Evolutionary conservation across 1,140 invertebrate species (phyloP).

Genomic region (Arion vulgaris): DNA sequence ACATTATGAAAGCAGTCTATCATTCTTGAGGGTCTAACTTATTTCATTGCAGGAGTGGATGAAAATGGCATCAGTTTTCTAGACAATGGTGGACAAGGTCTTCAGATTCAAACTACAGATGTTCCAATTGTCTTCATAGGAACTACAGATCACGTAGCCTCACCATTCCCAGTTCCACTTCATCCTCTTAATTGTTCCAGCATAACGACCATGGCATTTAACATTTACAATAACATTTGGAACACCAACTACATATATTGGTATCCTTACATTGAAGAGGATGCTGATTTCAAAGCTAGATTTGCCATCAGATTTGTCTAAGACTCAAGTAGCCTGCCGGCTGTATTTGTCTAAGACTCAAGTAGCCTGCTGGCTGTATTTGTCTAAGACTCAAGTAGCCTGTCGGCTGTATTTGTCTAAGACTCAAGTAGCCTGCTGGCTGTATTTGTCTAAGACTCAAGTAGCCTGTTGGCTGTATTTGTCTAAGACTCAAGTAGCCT

Average conservation of each 20-base stretch:
- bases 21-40: too few species aligned
- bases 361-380: too few species aligned
- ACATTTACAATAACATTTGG: slow-evolving; percentile 69
- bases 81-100: slow-evolving; percentile 39
- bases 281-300: slow-evolving; percentile 55
- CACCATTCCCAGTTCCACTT: slow-evolving; percentile 65
- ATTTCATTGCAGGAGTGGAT: slow-evolving; percentile 52
- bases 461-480: too few species aligned
- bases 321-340: too few species aligned
- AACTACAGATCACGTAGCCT: slow-evolving; percentile 46
- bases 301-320: slow-evolving; percentile 45
- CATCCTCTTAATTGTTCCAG: slow-evolving; percentile 39
- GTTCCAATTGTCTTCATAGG: slow-evolving; percentile 53
- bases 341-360: too few species aligned
- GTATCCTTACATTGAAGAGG: slow-evolving; percentile 59
- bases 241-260: slow-evolving; percentile 69
- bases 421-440: too few species aligned
- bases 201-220: slow-evolving; percentile 59
- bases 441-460: too few species aligned
- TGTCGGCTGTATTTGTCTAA: too few species aligned
- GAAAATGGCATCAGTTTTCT: slow-evolving; percentile 50
- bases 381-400: too few species aligned
- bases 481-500: too few species aligned
- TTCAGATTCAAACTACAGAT: slow-evolving; percentile 53
- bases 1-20: too few species aligned